Evolutionary conservation across 2,113 vertebrate species (phyloP).

Genomic region (Notiomystis cincta): DNA sequence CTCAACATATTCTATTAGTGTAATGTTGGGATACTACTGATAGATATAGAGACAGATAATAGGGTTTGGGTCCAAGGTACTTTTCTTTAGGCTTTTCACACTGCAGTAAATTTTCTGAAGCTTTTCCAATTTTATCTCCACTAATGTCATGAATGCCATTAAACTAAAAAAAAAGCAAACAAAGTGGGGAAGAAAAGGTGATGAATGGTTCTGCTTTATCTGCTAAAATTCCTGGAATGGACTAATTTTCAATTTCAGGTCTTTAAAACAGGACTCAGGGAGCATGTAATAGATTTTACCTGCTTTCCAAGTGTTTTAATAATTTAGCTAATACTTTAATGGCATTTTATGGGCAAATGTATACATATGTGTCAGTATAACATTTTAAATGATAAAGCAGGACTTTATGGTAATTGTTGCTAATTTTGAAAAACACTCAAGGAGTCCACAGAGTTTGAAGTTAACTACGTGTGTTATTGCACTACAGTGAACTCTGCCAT

Average conservation of each 20-base stretch:
- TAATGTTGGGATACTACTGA: neutral
- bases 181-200: accelerated
- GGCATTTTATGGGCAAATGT: neutral
- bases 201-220: neutral
- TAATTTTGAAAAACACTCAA: neutral
- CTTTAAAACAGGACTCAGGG: neutral
- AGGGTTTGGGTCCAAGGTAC: neutral
- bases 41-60: neutral
- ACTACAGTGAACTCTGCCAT: neutral
- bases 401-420: neutral
- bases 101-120: neutral
- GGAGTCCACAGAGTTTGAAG: neutral
- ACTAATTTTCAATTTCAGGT: neutral
- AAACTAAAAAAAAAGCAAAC: neutral
- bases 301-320: neutral
- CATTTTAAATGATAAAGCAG: neutral
- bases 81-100: neutral
- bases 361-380: neutral
- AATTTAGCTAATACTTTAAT: neutral
- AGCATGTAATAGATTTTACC: neutral
- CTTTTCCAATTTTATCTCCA: neutral
- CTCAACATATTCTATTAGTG: neutral
- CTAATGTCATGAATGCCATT: neutral
- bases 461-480: neutral
- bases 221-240: neutral